Evolutionary conservation across 2,113 vertebrate species (phyloP), one percentile per base, ranked within the genome.

Genomic region (Hirundichthys speculiger): DNA sequence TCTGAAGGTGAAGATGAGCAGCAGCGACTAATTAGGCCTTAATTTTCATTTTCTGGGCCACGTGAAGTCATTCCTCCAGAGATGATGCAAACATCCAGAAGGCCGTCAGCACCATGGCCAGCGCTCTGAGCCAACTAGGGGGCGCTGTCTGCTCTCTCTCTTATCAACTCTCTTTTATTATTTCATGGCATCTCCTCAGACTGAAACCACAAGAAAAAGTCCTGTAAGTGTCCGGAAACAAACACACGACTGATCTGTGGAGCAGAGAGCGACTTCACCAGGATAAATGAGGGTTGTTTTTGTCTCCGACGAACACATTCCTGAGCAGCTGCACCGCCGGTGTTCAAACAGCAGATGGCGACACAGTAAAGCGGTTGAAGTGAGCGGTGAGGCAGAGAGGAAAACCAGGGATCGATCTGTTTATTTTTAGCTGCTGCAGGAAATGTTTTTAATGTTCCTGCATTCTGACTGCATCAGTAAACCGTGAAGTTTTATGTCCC

Each of bases 81-180:
- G 25, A 27, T 27, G 25, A 6, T 27, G 38, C 4, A 16, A 0
- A 18, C 2, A 53, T 14, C 11, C 27, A 15, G 16, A 20, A 50
- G 4, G 8, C 20, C 3, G 0, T 85, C 79, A 80, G 83, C 25
- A 82, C 83, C 85, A 84, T 53, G 87, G 80, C 52, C 78, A 86
- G 87, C 77, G 74, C 82, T 69, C 45, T 47, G 13, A 6, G 20
- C n/a, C 42, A 42, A 53, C 46, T 45, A 61, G 21, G 20, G 64
- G 80, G 53, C 69, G 66, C 80, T 83, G 40, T 30, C 30, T 24
- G 4, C 30, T 16, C 2, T 4, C 7, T 39, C 4, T 3, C 14
- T 27, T 18, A 20, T 24, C 18, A 19, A 4, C 18, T 12, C 27
- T 45, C 39, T 30, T 30, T 14, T 8, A 22, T 5, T 7, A 20